Percentiles rank a stretch among this genome's conserved stretches.
phyloP scores from a whole-genome alignment of 2,888 invertebrate genomes.

The Clanis bilineata region DNA sequence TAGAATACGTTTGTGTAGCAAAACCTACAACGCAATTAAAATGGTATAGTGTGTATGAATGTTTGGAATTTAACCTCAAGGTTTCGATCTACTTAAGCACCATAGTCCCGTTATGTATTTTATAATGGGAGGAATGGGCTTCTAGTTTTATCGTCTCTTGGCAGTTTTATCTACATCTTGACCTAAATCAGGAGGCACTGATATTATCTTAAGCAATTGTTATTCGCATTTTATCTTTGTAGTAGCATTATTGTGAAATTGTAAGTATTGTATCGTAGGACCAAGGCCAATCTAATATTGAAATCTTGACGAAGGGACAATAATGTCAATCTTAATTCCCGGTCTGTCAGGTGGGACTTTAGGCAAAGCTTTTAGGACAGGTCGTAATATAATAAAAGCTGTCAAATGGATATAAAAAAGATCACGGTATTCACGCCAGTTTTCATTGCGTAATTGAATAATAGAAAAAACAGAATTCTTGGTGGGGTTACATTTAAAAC shows the following conservation, averaged over 20 bases:
- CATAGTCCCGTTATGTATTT: not conserved
- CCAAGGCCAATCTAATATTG: not conserved
- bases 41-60: not conserved
- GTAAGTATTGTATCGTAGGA: not conserved
- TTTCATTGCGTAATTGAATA: not conserved
- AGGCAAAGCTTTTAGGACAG: not conserved
- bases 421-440: not conserved
- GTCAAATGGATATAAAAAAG: not conserved
- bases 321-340: not conserved
- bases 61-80: not conserved
- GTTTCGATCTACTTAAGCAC: not conserved
- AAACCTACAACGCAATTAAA: not conserved
- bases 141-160: conserved; percentile 24
- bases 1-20: not conserved
- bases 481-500: not conserved
- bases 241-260: conserved; percentile 14
- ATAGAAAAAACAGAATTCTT: not conserved
- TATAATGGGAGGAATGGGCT: conserved; percentile 2
- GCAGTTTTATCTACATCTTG: conserved; percentile 37
- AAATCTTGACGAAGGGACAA: too few relatives aligned
- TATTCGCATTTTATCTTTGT: conserved; percentile 24
- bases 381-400: too few relatives aligned
- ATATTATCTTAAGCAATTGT: conserved; percentile 2
- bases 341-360: not conserved
- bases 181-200: conserved; percentile 28